Evolutionary conservation across 2,888 invertebrate species (phyloP), one percentile per base, ranked within the genome.

Genomic region (Shargacucullia verbasci): DNA sequence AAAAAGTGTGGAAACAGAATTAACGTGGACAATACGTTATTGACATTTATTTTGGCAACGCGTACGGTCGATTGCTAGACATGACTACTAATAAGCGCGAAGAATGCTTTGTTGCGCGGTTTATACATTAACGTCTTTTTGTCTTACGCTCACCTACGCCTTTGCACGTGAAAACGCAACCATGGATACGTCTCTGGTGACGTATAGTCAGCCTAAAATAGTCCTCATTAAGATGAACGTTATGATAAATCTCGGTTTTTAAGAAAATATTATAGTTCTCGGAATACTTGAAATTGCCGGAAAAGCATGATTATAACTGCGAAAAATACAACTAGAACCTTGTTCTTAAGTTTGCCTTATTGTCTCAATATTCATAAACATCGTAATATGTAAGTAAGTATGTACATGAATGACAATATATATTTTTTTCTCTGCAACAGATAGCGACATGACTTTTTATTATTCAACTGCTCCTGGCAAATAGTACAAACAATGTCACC

Each of bases 41-140:
- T 85, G 84, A 81, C 82, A 83, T 86, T 82, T 79, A 83, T 87
- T 86, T 87, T 87, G 86, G 86, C 86, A 78, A 66, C 79, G 70
- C 75, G 67, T 69, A 64, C 70, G 65, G 68, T 66, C 48, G 67
- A 70, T 78, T 57, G 70, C 76, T 80, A 72, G 73, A 78, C 74
- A 74, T 77, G 66, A 80, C 78, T 74, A 68, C 68, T 69, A 72
- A 72, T 75, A 75, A 63, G 80, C 78, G 76, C 78, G 79, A 70
- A 80, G 71, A 83, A 79, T 80, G 81, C 77, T 80, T 83, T 83
- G 81, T 84, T 82, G 72, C 78, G 76, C 76, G n/a, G n/a, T n/a
- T 78, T 81, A 80, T 75, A 81, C 82, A 81, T 84, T 83, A 81
- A 79, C 80, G 75, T 78, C 80, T 80, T 82, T 81, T 81, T 81